Base-by-base conservation (phyloP, 2,888 invertebrate genomes). In the Camptogramma bilineatum region DNA sequence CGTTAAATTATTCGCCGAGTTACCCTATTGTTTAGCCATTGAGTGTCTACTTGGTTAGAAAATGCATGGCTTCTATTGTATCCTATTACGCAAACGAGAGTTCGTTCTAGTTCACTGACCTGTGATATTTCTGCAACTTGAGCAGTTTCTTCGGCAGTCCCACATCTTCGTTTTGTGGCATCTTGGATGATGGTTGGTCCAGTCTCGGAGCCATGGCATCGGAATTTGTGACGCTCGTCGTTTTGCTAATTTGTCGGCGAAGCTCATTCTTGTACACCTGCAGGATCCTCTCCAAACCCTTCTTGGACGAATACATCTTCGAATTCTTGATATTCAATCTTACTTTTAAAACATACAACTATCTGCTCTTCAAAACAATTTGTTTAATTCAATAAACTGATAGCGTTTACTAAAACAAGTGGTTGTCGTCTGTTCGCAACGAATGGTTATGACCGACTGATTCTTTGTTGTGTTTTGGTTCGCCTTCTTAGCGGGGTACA, bases 201-300 rank as follows among this genome's bases (percentile, higher is more conserved):
- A 93, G 84, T 59, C 94, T 87, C 0, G 94, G 91, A 13, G 90
- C 90, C 88, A 94, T 94, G 19, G 94, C 93, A 77, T 95, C 95
- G 56, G 94, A 95, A 79, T 94, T 94, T 13, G 94, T 93, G 52
- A 94, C 94, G 78, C 94, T 94, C 17, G 94, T 93, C 0, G 94
- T 95, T 84, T 94, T 95, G 84, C 94, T 94, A 72, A 95, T 95
- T 66, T 92, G 90, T 68, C 93, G 86, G 74, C 91, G 87, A 57
- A 93, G 77, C 74, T 93, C 93, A 75, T 89, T 88, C 76, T 86
- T 90, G 79, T 91, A 92, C 53, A 86, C 78, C 73, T 89, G 87
- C 58, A 91, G 73, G 62, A 91, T 75, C 75, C 79, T 88, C 54
- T 90, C 90, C 74, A 90, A 78, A 74, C 87, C 86, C 75, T 86